Conservation (phyloP, 2,797 vertebrate genomes). For the Fundulus diaphanus region DNA sequence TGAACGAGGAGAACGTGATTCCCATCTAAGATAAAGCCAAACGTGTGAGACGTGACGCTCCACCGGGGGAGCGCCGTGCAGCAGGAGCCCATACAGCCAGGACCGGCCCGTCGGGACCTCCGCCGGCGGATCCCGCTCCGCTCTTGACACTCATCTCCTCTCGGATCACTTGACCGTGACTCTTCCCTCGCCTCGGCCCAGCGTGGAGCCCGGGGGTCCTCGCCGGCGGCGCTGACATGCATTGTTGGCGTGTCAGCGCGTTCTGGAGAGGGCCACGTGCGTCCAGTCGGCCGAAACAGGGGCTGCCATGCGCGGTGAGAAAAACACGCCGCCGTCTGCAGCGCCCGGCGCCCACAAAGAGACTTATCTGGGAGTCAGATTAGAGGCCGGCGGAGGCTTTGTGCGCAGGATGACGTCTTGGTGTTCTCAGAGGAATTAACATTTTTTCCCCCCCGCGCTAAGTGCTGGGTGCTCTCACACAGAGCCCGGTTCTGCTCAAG, state of each 20-base stretch:
- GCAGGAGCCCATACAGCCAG: neutral
- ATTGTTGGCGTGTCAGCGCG: slow-evolving; percentile 65
- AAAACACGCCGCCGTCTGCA: slow-evolving; percentile 34
- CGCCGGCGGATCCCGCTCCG: slow-evolving; percentile 52
- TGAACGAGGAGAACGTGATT: no score
- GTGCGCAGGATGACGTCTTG: slow-evolving; percentile 30
- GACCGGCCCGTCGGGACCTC: slow-evolving; percentile 48
- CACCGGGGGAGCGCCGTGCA: neutral
- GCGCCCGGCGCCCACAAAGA: slow-evolving; percentile 26
- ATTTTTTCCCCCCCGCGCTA: slow-evolving; percentile 20
- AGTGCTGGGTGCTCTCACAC: slow-evolving; percentile 16
- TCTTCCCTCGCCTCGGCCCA: slow-evolving; percentile 42
- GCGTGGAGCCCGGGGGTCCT: slow-evolving; percentile 50
- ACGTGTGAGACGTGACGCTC: no score
- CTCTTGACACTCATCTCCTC: slow-evolving; percentile 68
- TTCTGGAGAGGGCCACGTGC: slow-evolving; percentile 69
- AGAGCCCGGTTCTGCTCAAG: slow-evolving; percentile 26
- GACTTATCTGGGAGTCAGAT: slow-evolving; percentile 35
- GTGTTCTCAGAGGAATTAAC: slow-evolving; percentile 33
- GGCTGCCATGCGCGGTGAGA: slow-evolving; percentile 52
- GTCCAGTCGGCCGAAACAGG: slow-evolving; percentile 59
- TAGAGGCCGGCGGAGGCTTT: slow-evolving; percentile 32
- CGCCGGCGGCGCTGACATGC: slow-evolving; percentile 36
- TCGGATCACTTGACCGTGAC: slow-evolving; percentile 72
- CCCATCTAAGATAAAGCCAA: no score